Conservation (phyloP, 2,113 vertebrate genomes). For the Aphyosemion australe region DNA sequence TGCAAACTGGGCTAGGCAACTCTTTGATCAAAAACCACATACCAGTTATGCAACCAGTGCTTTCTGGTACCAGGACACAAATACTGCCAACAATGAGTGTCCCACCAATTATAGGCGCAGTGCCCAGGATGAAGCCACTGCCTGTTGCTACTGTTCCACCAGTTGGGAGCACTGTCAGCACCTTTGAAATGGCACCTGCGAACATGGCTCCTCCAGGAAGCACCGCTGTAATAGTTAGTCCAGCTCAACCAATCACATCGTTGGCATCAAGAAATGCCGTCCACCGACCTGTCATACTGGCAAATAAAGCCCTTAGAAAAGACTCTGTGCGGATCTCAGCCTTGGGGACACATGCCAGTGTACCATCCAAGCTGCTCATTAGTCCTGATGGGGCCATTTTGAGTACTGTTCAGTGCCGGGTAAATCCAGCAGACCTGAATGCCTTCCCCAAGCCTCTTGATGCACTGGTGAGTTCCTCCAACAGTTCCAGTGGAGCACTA, state of each 20-base stretch:
- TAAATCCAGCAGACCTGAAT: slow-evolving; percentile 66
- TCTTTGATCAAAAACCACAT: slow-evolving; percentile 47
- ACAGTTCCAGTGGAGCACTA: slow-evolving; percentile 74
- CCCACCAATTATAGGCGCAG: slow-evolving; percentile 77
- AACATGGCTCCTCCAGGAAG: slow-evolving; percentile 46
- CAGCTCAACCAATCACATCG: slow-evolving; percentile 56
- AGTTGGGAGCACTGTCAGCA: slow-evolving; percentile 70
- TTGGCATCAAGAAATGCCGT: slow-evolving; percentile 37
- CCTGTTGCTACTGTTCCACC: slow-evolving; percentile 81
- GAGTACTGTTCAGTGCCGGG: slow-evolving; percentile 82
- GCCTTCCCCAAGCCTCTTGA: slow-evolving; percentile 72
- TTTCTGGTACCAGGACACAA: slow-evolving; percentile 52
- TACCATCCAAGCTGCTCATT: slow-evolving; percentile 85
- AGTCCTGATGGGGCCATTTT: slow-evolving; percentile 91
- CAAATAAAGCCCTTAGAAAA: slow-evolving; percentile 51
- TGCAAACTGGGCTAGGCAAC: slow-evolving; percentile 44
- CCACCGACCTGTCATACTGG: slow-evolving; percentile 40
- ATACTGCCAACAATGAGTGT: slow-evolving; percentile 80
- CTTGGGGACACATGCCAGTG: slow-evolving; percentile 75
- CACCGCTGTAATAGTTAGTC: slow-evolving; percentile 50
- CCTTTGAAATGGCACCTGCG: slow-evolving; percentile 64
- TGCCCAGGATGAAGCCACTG: slow-evolving; percentile 76
- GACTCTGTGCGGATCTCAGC: slow-evolving; percentile 55
- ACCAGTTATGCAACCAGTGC: slow-evolving; percentile 37
- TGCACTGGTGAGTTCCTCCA: slow-evolving; percentile 74